Conservation (phyloP, 2,797 vertebrate genomes). For the Pseudomugil tenellus region DNA sequence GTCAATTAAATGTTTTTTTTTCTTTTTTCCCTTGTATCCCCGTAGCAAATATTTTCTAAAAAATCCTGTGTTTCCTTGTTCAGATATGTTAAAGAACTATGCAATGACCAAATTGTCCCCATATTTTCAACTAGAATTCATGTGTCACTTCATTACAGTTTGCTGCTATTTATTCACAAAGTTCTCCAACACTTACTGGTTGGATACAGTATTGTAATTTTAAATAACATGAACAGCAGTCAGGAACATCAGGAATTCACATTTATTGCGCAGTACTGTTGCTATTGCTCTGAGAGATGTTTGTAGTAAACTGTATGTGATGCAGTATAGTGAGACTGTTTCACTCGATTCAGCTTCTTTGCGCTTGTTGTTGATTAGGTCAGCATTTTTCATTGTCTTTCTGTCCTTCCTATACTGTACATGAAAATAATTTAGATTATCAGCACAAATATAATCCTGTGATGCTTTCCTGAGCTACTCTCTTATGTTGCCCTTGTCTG, state of each 20-base stretch:
- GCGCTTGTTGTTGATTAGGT: slow-evolving; percentile 55
- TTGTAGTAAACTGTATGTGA: slow-evolving; percentile 12
- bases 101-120: too few relatives aligned
- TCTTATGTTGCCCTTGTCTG: slow-evolving; percentile 63
- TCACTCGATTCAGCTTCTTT: slow-evolving; percentile 60
- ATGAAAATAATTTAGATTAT: slow-evolving; percentile 69
- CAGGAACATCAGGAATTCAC: background rate
- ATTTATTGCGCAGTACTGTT: background rate
- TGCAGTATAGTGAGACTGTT: slow-evolving; percentile 15
- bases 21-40: too few relatives aligned
- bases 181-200: background rate
- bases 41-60: too few relatives aligned
- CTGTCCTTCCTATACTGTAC: slow-evolving; percentile 48
- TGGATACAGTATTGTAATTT: background rate
- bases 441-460: slow-evolving; percentile 61
- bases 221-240: background rate
- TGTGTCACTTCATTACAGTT: background rate
- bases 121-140: background rate
- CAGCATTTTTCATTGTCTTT: slow-evolving; percentile 64
- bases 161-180: background rate
- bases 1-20: background rate
- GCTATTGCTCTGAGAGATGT: slow-evolving; percentile 13
- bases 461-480: slow-evolving; percentile 56
- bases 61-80: background rate
- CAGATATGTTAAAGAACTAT: background rate